Evolutionary conservation across 1,140 invertebrate genomes (phyloP), one percentile per base, ranked within the genome.

Genomic region (Drosophila hydei): DNA sequence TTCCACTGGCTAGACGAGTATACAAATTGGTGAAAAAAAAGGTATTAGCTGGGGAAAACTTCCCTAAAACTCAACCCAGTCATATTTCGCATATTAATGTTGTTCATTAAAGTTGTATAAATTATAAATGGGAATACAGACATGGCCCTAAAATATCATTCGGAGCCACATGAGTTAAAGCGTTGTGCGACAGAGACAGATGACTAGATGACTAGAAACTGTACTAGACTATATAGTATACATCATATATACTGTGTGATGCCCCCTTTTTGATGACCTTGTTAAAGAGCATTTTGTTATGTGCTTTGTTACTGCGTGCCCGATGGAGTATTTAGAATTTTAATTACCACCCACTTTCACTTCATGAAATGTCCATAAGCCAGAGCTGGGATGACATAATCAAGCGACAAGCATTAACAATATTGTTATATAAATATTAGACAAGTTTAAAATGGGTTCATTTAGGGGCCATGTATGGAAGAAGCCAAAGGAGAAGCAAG

Each of bases 41-140:
- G 0, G 30, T 33, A 33, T 33, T 33, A 33, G 11, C 30, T 12
- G 7, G 30, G 30, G 30, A 33, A 33, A 33, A 11, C 30, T 3
- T 33, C 1, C 16, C 16, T 16, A 0, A 16, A 16, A 16, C 38
- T 48, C 27, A 51, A 42, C 58, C 76, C 60, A 76, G 80, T 74
- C 81, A 77, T 74, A 84, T 76, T 85, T 77, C 64, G 80, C 83
- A 88, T 87, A 88, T 88, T 88, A 83, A 88, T 87, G 81, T 62
- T 88, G 71, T 87, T 87, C 83, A 88, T 87, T 87, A 87, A 87
- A 88, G 75, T 87, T 77, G 72, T 83, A 88, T 87, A 88, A 87
- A 88, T 87, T 83, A 87, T 87, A 73, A 88, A 81, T 88, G 83
- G 71, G 75, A 33, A 33, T 33, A 11, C 30, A 11, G 55, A 83